Base-by-base conservation (phyloP, 2,797 vertebrate genomes). In the Pachyuromys duprasi region DNA sequence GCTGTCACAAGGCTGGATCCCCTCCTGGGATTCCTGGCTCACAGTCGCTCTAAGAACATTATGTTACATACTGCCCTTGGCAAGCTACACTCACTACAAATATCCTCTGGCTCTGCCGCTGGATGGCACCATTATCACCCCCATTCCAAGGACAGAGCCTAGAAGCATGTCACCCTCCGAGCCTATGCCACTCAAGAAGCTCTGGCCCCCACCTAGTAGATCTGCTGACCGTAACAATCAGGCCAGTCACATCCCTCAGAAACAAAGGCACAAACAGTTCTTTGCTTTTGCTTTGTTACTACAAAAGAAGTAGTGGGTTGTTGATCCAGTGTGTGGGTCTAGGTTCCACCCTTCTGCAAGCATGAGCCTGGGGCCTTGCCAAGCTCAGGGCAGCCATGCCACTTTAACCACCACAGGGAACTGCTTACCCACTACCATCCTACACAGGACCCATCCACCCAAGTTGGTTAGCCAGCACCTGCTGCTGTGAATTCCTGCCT, bases 61-160 rank as follows among this genome's bases (percentile, higher is more conserved):
- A n/a, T 8, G 39, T 67, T 65, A 26, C 2, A 26, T 26, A 79
- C 57, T 15, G 6, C 57, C 65, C 78, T 36, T 49, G 45, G 62
- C 74, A 90, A 93, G 94, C 13, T 75, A 79, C 7, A 79, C 36
- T 36, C 67, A 86, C 65, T 39, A 12, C 20, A 65, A 76, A 22
- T 45, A 86, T 12, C 67, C 75, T 60, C 42, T 2, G 24, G 49
- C 60, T 95, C 53, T 93, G 49, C 84, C 4, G 0, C 55, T 94
- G 86, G 88, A 86, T 72, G 88, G 78, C 94, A 96, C 76, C 69
- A 42, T 89, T 84, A 86, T 11, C 17, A 57, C 13, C 24, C 33
- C 28, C n/a, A 20, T 24, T 42, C 45, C 63, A 67, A 95, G 17
- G 55, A 84, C 0, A 11, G 39, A 20, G 33, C 55, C 53, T n/a